Conservation (phyloP, 1,140 invertebrate species). For the Thaumatotibia leucotreta region DNA sequence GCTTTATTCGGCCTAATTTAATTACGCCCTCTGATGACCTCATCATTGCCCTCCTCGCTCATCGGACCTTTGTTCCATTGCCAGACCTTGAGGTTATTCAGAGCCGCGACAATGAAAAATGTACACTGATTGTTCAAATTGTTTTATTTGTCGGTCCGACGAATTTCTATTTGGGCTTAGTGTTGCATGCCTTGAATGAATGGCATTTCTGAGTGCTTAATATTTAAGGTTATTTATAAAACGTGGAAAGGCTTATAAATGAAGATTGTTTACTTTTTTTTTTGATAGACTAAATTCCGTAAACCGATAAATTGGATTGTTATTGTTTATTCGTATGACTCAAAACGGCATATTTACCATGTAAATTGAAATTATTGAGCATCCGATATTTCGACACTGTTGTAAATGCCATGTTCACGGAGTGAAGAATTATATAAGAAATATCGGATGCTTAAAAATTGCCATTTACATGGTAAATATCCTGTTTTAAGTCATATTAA, state of each 20-base stretch:
- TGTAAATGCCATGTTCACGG: too few relatives aligned
- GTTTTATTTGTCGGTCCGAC: not conserved
- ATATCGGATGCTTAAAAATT: too few relatives aligned
- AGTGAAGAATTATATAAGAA: too few relatives aligned
- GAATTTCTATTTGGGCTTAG: slow-evolving; percentile 5
- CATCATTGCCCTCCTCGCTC: slow-evolving; percentile 33
- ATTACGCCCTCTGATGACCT: slow-evolving; percentile 47
- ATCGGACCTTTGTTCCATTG: slow-evolving; percentile 32
- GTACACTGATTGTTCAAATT: slow-evolving; percentile 7
- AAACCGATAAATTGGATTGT: not conserved
- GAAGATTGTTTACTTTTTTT: not conserved
- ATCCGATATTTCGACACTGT: too few relatives aligned
- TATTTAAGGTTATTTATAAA: not conserved
- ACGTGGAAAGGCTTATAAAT: too few relatives aligned
- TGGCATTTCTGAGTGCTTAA: not conserved
- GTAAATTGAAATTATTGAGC: too few relatives aligned
- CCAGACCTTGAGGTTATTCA: slow-evolving; percentile 25
- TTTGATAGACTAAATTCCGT: not conserved
- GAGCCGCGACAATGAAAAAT: slow-evolving; percentile 25
- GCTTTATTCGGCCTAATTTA: slow-evolving; percentile 45
- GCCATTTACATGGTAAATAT: too few relatives aligned
- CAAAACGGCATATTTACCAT: too few relatives aligned
- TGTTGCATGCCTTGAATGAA: not conserved
- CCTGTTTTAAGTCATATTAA: too few relatives aligned
- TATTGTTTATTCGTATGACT: too few relatives aligned